phyloP scores from a whole-genome alignment of 1,140 invertebrate species.

The Pseudomyrmex gracilis region DNA sequence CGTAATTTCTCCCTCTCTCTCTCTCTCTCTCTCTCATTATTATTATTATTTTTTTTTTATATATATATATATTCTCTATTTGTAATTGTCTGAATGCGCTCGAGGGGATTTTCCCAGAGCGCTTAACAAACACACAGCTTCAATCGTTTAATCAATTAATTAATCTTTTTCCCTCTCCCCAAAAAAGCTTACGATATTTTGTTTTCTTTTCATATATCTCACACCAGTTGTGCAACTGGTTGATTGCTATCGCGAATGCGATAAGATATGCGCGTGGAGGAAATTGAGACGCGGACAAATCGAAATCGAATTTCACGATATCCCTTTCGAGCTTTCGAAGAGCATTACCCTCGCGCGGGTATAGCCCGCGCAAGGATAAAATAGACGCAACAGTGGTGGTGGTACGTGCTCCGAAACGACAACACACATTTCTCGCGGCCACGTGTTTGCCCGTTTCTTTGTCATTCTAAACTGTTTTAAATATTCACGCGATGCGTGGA shows the following conservation, averaged over 20 bases:
- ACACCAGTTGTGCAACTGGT: not conserved
- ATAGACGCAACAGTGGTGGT: conserved; percentile 75
- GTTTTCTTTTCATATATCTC: too few species aligned
- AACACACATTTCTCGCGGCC: conserved; percentile 74
- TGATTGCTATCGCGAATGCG: conserved; percentile 17
- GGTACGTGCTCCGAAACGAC: conserved; percentile 75
- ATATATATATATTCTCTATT: too few species aligned
- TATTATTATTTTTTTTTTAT: too few species aligned
- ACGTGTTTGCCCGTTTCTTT: conserved; percentile 65
- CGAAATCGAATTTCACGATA: conserved; percentile 55
- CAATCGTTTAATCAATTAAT: too few species aligned
- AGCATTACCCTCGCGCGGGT: conserved; percentile 69
- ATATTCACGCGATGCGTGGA: conserved; percentile 51
- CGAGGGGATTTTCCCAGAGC: too few species aligned
- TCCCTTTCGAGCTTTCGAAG: conserved; percentile 49
- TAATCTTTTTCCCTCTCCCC: too few species aligned
- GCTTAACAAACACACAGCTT: too few species aligned
- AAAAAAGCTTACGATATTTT: too few species aligned
- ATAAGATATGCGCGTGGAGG: not conserved
- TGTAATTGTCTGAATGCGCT: too few species aligned
- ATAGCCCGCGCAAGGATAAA: conserved; percentile 66
- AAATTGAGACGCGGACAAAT: conserved; percentile 17
- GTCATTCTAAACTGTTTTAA: conserved; percentile 72
- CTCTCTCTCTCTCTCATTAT: not conserved
- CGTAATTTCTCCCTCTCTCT: not conserved